These are phyloP conservation scores for Drusus annulatus DNA, from an alignment of 1,140 invertebrate species.

Conservation along the genomic window DNA sequence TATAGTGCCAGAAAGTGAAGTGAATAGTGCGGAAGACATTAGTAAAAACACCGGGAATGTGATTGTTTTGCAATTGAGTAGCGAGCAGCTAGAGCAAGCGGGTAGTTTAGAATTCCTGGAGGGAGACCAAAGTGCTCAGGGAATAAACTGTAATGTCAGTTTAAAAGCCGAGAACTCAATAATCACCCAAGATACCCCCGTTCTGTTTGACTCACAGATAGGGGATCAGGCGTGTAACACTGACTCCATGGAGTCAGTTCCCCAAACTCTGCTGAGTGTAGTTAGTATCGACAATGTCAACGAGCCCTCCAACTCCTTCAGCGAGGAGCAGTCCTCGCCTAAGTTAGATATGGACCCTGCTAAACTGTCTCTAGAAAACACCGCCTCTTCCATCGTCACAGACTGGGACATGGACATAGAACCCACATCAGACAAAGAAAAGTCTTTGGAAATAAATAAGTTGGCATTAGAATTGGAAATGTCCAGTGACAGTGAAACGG, in stretches of 20 bases:
- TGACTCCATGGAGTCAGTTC: slow-evolving; percentile 67
- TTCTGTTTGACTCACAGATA: slow-evolving; percentile 68
- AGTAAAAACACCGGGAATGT: slow-evolving; percentile 65
- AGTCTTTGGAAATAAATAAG: slow-evolving; percentile 65
- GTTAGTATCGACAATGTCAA: slow-evolving; percentile 48
- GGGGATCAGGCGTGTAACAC: slow-evolving; percentile 65
- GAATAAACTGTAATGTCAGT: slow-evolving; percentile 60
- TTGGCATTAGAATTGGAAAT: slow-evolving; percentile 68
- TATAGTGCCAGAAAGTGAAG: slow-evolving; percentile 46
- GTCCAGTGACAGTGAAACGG: slow-evolving; percentile 70
- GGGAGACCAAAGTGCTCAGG: slow-evolving; percentile 61
- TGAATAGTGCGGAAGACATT: slow-evolving; percentile 60
- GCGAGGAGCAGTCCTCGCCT: slow-evolving; percentile 20
- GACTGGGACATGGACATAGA: slow-evolving; percentile 75
- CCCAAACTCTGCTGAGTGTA: slow-evolving; percentile 65
- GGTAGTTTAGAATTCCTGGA: slow-evolving; percentile 68
- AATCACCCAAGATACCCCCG: slow-evolving; percentile 73
- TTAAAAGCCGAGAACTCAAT: slow-evolving; percentile 58
- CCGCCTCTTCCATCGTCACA: slow-evolving; percentile 66
- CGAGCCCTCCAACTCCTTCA: slow-evolving; percentile 44
- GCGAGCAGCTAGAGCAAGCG: slow-evolving; percentile 65
- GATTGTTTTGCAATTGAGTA: slow-evolving; percentile 69
- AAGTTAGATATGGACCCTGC: not conserved
- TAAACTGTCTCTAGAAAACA: slow-evolving; percentile 37
- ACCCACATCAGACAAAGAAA: slow-evolving; percentile 68